A percentile compares a stretch with the other conserved stretches of the same genome.
These are phyloP conservation scores for Tichodroma muraria DNA, from an alignment of 2,113 vertebrate genomes.

Conservation along the genomic window DNA sequence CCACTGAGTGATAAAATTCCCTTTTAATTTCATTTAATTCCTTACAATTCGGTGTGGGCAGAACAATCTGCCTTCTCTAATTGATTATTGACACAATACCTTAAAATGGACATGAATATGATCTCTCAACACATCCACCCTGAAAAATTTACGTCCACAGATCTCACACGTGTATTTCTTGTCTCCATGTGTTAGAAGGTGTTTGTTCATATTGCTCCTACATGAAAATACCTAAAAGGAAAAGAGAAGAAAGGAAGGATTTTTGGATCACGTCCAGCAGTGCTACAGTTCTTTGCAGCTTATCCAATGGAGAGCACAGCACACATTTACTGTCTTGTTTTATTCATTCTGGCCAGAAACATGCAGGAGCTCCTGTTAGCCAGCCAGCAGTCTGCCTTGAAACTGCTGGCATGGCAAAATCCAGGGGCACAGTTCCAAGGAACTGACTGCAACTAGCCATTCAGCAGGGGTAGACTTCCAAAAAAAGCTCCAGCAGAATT, in stretches of 20 bases:
- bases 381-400: not conserved
- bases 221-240: slow-evolving; percentile 91
- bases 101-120: slow-evolving; percentile 99
- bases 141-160: slow-evolving; percentile 97
- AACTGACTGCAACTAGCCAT: not conserved
- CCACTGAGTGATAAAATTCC: not conserved
- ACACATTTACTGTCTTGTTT: not conserved
- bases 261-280: not conserved
- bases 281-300: not conserved
- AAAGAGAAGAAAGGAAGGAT: not conserved
- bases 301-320: not conserved
- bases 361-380: not conserved
- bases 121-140: slow-evolving; percentile 94
- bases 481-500: not conserved
- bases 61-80: not conserved
- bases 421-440: not conserved
- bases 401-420: not conserved
- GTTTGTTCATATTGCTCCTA: slow-evolving; percentile 99
- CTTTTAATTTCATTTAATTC: not conserved
- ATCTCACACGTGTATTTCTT: slow-evolving; percentile 99
- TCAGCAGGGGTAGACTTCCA: not conserved
- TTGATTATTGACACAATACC: slow-evolving; percentile 64
- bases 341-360: not conserved
- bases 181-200: slow-evolving; percentile 95
- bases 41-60: not conserved